Evolutionary conservation across 2,113 vertebrate species (phyloP).

Genomic region (Pluvialis apricaria): DNA sequence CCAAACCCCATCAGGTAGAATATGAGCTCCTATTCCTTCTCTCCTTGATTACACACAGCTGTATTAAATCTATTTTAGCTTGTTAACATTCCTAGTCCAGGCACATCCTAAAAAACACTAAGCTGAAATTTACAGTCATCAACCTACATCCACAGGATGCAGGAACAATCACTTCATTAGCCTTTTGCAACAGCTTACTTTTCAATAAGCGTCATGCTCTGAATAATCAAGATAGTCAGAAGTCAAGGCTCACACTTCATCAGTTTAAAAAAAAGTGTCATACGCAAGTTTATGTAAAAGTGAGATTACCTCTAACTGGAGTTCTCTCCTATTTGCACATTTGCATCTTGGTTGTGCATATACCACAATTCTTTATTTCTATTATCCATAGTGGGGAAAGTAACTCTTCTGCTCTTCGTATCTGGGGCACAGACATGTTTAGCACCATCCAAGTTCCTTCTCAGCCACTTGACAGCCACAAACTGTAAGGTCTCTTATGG

Average conservation of each 20-base stretch:
- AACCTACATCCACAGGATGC: not conserved
- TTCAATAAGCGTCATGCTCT: conserved; percentile 3
- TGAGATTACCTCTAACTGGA: not conserved
- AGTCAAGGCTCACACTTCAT: not conserved
- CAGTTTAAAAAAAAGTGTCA: not conserved
- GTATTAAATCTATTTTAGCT: not conserved
- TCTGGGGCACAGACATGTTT: not conserved
- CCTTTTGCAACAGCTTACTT: not conserved
- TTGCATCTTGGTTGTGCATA: not conserved
- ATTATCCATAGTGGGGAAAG: not conserved
- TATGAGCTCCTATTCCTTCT: not conserved
- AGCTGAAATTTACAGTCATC: not conserved
- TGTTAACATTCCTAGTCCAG: not conserved
- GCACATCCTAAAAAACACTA: not conserved
- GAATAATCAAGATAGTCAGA: not conserved
- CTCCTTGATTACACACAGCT: not conserved
- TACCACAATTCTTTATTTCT: not conserved
- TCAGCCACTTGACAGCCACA: not conserved
- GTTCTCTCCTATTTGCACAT: not conserved
- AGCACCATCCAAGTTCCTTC: not conserved
- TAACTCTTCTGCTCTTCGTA: not conserved
- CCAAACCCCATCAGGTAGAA: not conserved
- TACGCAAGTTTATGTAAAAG: not conserved
- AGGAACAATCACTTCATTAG: conserved; percentile 12
- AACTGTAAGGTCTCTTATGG: not conserved